Evolutionary conservation across 1,140 invertebrate species (phyloP), one percentile per base, ranked within the genome.

Genomic region (Theocolax elegans): DNA sequence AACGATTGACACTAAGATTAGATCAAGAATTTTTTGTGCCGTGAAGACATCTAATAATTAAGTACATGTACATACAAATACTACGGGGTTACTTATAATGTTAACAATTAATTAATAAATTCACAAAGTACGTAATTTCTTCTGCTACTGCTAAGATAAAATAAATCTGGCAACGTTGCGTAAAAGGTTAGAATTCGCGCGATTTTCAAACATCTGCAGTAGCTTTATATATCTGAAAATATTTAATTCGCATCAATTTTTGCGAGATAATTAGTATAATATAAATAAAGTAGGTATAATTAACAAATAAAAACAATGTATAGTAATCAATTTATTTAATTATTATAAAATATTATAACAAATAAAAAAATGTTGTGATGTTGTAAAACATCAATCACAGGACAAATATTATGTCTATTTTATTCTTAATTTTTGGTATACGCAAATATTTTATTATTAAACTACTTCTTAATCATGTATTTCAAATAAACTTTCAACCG

Each of bases 1-100:
- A 46, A 13, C n/a, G n/a, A 46, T 46, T 46, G n/a, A 46, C 42
- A 19, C 42, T 19, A 46, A 46, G 42, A 17, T 46, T 97, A 6
- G 23, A 9, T 13, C 48, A 10, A 10, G 25, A 27, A 51, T 51
- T 51, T 51, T 51, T 19, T 51, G 25, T 51, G 21, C 15, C 19
- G 13, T 51, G 15, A 51, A 51, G 25, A 51, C 15, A 51, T 27
- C 21, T 25, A 4, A 51, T 8, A 10, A 51, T 19, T 13, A 25
- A 10, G 8, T 25, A 51, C 25, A 7, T 7, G 13, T 51, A 15
- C 9, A 21, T 12, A 25, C n/a, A 51, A 51, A 51, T 51, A 25
- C 8, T 27, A 4, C 9, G 49, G 9, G 23, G 49, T 17, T 51
- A 51, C 49, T 27, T 25, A 15, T 21, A 51, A 51, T 13, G 15